A percentile compares a stretch with the other conserved stretches of the same genome.
These are phyloP conservation scores for Epinotia ramella DNA, from an alignment of 2,888 invertebrate genomes.

Conservation along the genomic window DNA sequence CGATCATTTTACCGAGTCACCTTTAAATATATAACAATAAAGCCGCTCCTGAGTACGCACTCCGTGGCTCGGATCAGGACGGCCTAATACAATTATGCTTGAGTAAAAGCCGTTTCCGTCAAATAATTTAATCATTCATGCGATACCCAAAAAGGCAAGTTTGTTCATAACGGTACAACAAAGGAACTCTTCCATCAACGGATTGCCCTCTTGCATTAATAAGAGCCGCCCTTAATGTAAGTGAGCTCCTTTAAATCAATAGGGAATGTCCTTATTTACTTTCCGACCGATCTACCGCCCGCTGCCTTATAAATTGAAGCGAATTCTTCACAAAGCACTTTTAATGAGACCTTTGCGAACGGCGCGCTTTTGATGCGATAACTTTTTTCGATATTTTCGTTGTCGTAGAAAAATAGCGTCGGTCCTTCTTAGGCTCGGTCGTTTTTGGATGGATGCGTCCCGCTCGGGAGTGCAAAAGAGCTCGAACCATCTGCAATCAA, in stretches of 20 bases:
- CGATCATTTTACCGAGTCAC: constrained; percentile 40
- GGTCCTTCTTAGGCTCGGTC: constrained; percentile 61
- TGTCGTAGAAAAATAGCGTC: constrained; percentile 71
- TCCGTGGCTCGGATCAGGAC: constrained; percentile 37
- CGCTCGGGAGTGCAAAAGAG: constrained; percentile 72
- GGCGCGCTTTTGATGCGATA: constrained; percentile 80
- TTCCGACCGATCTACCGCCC: constrained; percentile 71
- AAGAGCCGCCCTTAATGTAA: constrained; percentile 49
- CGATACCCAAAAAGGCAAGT: constrained; percentile 48
- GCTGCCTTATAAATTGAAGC: constrained; percentile 79
- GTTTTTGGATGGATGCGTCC: constrained; percentile 56
- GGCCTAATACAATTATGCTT: constrained; percentile 45
- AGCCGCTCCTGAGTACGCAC: constrained; percentile 28
- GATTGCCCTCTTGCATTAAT: constrained; percentile 49
- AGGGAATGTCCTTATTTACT: constrained; percentile 75
- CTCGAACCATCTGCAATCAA: constrained; percentile 83
- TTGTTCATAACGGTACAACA: constrained; percentile 48
- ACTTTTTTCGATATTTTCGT: constrained; percentile 83
- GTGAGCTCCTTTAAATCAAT: constrained; percentile 68
- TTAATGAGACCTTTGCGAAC: constrained; percentile 82
- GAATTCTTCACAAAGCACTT: constrained; percentile 81
- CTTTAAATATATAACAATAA: constrained; percentile 36
- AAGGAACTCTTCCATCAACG: constrained; percentile 49
- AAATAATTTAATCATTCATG: constrained; percentile 47
- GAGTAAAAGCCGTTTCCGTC: constrained; percentile 46